Percentiles rank a stretch among this genome's conserved stretches.
Evolutionary conservation across 2,888 invertebrate species (phyloP).

Genomic region (Ectobius pallidus): DNA sequence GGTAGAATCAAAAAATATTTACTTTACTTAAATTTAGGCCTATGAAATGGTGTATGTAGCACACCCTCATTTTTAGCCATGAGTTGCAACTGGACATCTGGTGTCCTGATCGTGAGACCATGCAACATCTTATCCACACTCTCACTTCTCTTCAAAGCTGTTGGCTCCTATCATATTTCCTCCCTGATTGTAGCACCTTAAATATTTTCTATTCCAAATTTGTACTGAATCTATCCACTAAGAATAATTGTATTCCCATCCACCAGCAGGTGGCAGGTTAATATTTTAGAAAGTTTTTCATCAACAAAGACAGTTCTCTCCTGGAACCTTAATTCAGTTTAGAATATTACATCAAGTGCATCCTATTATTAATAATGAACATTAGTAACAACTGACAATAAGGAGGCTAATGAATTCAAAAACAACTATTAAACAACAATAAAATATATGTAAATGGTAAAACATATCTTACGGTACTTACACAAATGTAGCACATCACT

Average conservation of each 20-base stretch:
- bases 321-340: neutral
- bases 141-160: neutral
- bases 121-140: neutral
- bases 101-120: neutral
- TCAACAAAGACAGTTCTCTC: neutral
- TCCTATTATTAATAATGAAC: neutral
- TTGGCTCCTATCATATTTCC: neutral
- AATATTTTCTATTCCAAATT: neutral
- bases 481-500: no score
- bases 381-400: neutral
- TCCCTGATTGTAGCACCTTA: neutral
- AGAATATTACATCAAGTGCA: neutral
- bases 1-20: neutral
- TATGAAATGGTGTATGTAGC: no score
- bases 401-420: neutral
- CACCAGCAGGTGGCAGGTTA: neutral
- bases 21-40: neutral
- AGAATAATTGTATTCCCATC: conserved; percentile 4
- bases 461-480: no score
- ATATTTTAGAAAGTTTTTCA: neutral
- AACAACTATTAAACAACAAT: no score
- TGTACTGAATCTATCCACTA: neutral
- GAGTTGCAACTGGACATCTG: no score
- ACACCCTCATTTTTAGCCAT: neutral
- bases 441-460: no score